Conservation (phyloP, 2,113 vertebrate genomes). For the Microcebus ravelobensis region DNA sequence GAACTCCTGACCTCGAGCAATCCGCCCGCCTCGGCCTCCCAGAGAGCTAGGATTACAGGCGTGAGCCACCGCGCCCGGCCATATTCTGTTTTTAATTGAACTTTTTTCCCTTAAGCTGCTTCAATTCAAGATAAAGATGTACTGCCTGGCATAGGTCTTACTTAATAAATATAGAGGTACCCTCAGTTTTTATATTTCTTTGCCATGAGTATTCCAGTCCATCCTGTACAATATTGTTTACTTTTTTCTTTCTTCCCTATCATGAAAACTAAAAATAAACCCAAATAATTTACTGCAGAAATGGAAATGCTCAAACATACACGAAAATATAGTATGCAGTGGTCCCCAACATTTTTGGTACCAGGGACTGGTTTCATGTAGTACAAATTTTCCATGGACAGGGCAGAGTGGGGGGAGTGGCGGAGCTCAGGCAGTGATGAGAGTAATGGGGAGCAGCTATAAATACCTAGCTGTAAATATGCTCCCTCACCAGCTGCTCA, state of each 20-base stretch:
- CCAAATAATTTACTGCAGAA: not conserved
- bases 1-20: no score
- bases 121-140: not conserved
- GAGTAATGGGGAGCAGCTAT: no score
- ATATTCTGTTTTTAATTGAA: not conserved
- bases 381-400: no score
- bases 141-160: not conserved
- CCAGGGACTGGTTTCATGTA: no score
- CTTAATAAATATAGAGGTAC: not conserved
- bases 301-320: not conserved
- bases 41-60: no score
- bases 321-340: not conserved
- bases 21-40: no score
- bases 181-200: not conserved
- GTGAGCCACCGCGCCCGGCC: no score
- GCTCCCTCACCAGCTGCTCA: no score
- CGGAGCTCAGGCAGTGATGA: no score
- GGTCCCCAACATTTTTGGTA: no score
- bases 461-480: no score
- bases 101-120: not conserved
- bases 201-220: not conserved
- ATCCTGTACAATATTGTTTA: not conserved
- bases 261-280: not conserved
- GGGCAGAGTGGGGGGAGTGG: no score
- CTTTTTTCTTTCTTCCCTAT: not conserved